phyloP scores from a whole-genome alignment of 2,113 vertebrate species.

The Ptilonorhynchus violaceus region DNA sequence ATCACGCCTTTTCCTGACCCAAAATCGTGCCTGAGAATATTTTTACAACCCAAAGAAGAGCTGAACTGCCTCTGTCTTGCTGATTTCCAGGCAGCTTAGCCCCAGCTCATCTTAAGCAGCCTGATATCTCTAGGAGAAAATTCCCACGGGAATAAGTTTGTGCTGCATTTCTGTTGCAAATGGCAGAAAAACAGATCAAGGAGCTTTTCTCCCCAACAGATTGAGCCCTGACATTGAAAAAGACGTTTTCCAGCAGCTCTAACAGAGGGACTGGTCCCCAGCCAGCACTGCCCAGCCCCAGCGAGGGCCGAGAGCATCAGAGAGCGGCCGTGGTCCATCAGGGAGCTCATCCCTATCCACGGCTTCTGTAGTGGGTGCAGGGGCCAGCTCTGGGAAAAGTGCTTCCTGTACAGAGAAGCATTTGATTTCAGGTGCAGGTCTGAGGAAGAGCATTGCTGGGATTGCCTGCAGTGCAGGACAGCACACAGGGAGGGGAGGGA shows the following conservation, averaged over 20 bases:
- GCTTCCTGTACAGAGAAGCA: background rate
- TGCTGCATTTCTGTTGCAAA: background rate
- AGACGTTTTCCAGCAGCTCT: background rate
- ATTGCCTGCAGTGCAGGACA: background rate
- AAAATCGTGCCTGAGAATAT: background rate
- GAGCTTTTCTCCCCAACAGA: background rate
- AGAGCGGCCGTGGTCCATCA: background rate
- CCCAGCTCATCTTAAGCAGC: background rate
- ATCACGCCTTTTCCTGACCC: background rate
- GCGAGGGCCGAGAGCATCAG: accelerated
- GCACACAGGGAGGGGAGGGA: background rate
- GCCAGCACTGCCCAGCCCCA: background rate
- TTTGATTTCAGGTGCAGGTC: background rate
- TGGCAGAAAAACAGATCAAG: background rate
- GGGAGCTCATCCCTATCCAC: accelerated
- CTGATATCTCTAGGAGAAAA: background rate
- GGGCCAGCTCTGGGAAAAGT: background rate
- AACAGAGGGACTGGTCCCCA: background rate
- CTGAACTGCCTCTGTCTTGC: background rate
- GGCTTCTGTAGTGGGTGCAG: accelerated
- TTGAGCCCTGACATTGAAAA: background rate
- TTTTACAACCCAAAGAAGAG: background rate
- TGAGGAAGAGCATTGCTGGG: background rate
- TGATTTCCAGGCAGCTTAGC: background rate
- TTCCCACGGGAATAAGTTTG: background rate